phyloP scores from a whole-genome alignment of 2,797 vertebrate species.

The Spondyliosoma cantharus region DNA sequence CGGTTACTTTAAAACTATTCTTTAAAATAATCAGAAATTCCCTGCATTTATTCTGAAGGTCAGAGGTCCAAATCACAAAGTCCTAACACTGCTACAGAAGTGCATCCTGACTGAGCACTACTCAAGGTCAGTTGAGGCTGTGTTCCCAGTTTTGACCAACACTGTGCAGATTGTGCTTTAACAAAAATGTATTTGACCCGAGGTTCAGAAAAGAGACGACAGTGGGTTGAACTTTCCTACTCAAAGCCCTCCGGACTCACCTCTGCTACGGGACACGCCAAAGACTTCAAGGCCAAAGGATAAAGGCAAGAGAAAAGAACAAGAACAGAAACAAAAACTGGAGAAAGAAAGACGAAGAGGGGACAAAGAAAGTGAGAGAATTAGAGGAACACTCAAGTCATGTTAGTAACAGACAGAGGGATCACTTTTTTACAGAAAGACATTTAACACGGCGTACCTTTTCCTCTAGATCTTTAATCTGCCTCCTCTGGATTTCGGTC shows the following conservation, averaged over 20 bases:
- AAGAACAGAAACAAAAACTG: constrained; percentile 99
- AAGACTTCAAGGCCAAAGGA: constrained; percentile 99
- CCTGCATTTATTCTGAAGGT: neutral
- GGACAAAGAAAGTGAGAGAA: constrained; percentile 56
- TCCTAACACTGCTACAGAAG: constrained; percentile 1
- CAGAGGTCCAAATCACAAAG: neutral
- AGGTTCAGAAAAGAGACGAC: constrained; percentile 31
- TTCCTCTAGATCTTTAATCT: constrained; percentile 99
- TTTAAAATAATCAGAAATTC: neutral
- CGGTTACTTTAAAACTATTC: neutral
- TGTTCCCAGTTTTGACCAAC: constrained; percentile 16
- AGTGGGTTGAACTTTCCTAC: constrained; percentile 31
- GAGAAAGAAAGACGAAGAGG: constrained; percentile 31
- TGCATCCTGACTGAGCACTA: neutral
- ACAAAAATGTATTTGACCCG: constrained; percentile 36
- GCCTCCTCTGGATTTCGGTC: constrained; percentile 98
- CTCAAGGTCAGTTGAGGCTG: constrained; percentile 1
- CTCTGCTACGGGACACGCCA: constrained; percentile 89
- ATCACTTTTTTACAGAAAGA: neutral
- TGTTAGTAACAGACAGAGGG: constrained; percentile 69
- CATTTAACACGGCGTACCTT: constrained; percentile 85
- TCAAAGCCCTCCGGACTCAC: constrained; percentile 83
- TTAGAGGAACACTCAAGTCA: constrained; percentile 57
- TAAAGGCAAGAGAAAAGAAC: constrained; percentile 99
- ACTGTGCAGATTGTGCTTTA: constrained; percentile 5